Evolutionary conservation across 2,113 vertebrate species (phyloP), one percentile per base, ranked within the genome.

Genomic region (Urocynchramus pylzowi): DNA sequence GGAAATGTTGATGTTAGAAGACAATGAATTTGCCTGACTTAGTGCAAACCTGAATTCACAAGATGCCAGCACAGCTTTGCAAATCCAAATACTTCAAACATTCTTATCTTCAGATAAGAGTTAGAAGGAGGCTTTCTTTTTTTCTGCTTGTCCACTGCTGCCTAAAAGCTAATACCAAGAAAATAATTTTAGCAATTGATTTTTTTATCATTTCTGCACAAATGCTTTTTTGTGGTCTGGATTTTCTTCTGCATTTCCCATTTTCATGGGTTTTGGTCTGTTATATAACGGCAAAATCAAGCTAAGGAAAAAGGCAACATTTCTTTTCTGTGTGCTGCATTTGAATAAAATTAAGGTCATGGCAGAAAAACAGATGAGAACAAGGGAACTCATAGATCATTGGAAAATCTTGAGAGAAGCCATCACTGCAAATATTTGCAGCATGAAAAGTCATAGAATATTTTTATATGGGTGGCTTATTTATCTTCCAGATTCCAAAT

Each of bases 211-310:
- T 90, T 85, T 30, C 28, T 77, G 52, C 17, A 89, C 49, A 47
- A 87, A 28, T 23, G 39, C 33, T 42, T 84, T 90, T 93, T 90
- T 76, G 47, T 84, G 65, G 41, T 89, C 63, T 57, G 67, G 33
- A 82, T 91, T 91, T 96, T 85, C 39, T 87, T 57, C 41, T 75
- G 21, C 9, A 28, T 93, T 96, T 96, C 41, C 41, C 79, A 94
- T 95, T 97, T 85, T 71, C 33, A 22, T 91, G 89, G 82, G 37
- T 54, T 96, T 97, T 96, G 89, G 59, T 82, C 96, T 97, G 90
- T 96, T 97, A 94, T 86, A 76, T 97, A 97, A 96, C 71, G 83
- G 90, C 37, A 89, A 94, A 95, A 96, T 87, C 70, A 96, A 93
- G 78, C 80, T 70, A 77, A 92, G 87, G 87, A n/a, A 79, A 91